Evolutionary conservation across 2,113 vertebrate species (phyloP).

Genomic region (Glaucomys volans): DNA sequence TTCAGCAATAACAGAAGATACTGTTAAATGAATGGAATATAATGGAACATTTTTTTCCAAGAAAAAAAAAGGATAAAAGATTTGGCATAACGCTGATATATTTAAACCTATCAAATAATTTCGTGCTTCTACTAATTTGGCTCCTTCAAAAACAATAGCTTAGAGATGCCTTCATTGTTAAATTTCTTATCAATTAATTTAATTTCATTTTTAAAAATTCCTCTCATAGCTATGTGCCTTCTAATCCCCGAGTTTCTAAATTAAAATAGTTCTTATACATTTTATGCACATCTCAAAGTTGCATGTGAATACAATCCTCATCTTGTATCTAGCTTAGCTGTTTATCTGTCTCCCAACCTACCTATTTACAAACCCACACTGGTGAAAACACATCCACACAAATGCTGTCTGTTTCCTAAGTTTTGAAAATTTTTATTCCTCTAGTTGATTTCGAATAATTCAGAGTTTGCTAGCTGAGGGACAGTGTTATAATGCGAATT

Average conservation of each 20-base stretch:
- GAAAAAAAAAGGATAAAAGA: background rate
- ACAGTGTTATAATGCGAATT: background rate
- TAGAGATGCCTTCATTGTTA: background rate
- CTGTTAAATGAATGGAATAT: background rate
- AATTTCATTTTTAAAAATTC: background rate
- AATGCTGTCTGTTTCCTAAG: background rate
- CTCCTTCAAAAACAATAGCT: background rate
- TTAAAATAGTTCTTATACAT: background rate
- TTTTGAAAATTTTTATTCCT: conserved; percentile 32
- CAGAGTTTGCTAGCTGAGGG: background rate
- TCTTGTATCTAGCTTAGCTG: background rate
- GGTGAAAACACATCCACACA: background rate
- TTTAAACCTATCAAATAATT: conserved; percentile 42
- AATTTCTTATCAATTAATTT: background rate
- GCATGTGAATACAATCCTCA: background rate
- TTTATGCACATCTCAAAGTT: background rate
- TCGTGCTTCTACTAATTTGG: background rate
- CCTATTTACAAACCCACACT: background rate
- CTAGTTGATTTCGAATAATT: background rate
- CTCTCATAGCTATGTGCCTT: background rate
- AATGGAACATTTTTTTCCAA: background rate
- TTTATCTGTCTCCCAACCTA: background rate
- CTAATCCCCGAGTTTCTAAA: background rate
- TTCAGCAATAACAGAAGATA: background rate
- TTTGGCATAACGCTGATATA: background rate